Evolutionary conservation across 2,113 vertebrate species (phyloP), one percentile per base, ranked within the genome.

Genomic region (Pagrus major): DNA sequence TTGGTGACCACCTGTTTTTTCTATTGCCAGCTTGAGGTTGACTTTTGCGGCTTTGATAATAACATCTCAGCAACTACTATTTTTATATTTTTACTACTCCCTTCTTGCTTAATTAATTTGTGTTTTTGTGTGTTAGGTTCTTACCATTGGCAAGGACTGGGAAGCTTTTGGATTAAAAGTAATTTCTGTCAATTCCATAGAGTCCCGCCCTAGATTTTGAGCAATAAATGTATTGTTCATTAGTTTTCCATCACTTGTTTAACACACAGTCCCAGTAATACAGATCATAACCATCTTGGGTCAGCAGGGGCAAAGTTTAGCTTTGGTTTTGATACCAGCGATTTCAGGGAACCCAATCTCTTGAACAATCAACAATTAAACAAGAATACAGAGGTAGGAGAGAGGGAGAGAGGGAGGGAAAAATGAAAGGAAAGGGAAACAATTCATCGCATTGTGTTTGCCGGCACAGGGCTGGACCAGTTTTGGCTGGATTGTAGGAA

Each of bases 301-400:
- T 88, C 66, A 90, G 49, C 56, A 2, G 68, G 55, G 64, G 33
- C 70, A 52, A 77, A 71, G 55, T 44, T 80, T 44, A 37, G n/a
- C 74, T 69, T 54, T 29, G 14, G 55, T 79, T 79, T 52, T 46
- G 54, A 76, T 80, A 58, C 35, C 47, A 59, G 23, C 37, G 25
- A 44, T 59, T n/a, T 85, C 60, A 51, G 44, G 41, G 16, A 59
- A 15, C 63, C 68, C 63, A 84, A 78, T 78, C 85, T 87, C 9
- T 72, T 33, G 25, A 90, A 90, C 84, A 88, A 83, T 88, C 75
- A 46, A 90, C 88, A 86, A 90, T 87, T 71, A 90, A 84, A 78
- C 65, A 72, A 79, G 59, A 76, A 86, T 75, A 88, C 49, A 56
- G 76, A 81, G 67, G 65, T 80, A 55, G 74, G 37, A 64, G 60